These are phyloP conservation scores for Alviniconcha marisindica DNA, from an alignment of 1,140 invertebrate species.

Conservation along the genomic window DNA sequence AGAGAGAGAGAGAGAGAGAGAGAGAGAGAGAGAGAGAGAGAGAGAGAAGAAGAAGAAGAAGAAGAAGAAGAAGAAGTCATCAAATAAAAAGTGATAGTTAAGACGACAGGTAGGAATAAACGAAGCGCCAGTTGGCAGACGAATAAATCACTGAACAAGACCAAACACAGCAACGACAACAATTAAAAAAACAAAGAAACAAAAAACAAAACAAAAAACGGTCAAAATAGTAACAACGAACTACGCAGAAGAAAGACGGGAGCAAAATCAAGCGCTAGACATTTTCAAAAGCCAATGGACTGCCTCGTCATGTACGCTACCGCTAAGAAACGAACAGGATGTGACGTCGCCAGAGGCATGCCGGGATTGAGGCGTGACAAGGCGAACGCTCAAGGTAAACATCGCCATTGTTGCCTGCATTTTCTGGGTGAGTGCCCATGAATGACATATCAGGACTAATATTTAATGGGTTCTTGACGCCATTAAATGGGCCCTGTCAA, in stretches of 20 bases:
- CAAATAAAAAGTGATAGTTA: too few relatives aligned
- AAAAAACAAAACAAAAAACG: background rate
- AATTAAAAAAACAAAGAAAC: background rate
- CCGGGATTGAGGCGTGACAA: background rate
- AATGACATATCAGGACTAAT: background rate
- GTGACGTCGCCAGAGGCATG: background rate
- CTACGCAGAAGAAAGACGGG: background rate
- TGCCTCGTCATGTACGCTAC: too few relatives aligned
- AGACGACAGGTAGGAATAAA: too few relatives aligned
- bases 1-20: constrained; percentile 6
- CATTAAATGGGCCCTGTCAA: background rate
- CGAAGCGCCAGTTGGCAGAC: too few relatives aligned
- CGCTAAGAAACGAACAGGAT: background rate
- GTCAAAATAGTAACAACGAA: background rate
- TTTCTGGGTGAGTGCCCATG: background rate
- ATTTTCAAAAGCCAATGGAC: too few relatives aligned
- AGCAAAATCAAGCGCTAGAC: too few relatives aligned
- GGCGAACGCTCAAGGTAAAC: background rate
- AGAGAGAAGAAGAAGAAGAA: constrained; percentile 1
- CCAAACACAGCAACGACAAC: background rate
- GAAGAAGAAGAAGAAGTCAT: background rate
- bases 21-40: constrained; percentile 7
- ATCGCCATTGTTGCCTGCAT: background rate
- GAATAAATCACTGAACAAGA: background rate
- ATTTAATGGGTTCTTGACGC: background rate